These are phyloP conservation scores for Alloplasta piceator DNA, from an alignment of 2,888 invertebrate species.

Conservation along the genomic window DNA sequence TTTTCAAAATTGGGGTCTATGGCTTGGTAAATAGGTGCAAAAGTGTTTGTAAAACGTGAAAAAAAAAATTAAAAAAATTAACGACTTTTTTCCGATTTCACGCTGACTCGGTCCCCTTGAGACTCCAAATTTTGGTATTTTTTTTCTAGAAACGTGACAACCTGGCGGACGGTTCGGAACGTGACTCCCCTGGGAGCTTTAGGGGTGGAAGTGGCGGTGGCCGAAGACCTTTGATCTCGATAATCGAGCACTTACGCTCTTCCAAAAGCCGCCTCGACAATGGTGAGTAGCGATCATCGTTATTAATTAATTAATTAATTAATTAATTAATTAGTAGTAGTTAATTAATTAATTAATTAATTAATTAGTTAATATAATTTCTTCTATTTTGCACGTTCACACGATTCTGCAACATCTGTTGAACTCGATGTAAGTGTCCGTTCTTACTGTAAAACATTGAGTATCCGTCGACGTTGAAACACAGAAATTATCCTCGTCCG, in stretches of 20 bases:
- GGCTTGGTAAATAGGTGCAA: no score
- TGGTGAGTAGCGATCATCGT: conserved; percentile 74
- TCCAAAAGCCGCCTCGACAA: conserved; percentile 77
- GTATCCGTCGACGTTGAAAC: neutral
- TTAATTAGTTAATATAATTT: no score
- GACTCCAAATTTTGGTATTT: no score
- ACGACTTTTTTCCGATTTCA: no score
- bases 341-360: no score
- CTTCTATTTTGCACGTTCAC: neutral
- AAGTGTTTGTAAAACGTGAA: no score
- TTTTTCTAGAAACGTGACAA: conserved; percentile 76
- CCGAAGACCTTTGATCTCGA: conserved; percentile 80
- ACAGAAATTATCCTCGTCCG: neutral
- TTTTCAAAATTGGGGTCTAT: no score
- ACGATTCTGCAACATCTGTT: neutral
- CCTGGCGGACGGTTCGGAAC: conserved; percentile 82
- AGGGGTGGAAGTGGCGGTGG: conserved; percentile 78
- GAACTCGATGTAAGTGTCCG: neutral
- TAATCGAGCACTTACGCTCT: conserved; percentile 81
- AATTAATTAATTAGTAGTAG: no score
- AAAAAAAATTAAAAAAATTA: no score
- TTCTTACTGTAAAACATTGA: neutral
- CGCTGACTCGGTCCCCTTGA: no score
- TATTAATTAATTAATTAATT: no score
- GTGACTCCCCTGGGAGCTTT: conserved; percentile 79